These are phyloP conservation scores for Crypturellus undulatus DNA, from an alignment of 2,113 vertebrate genomes.

Conservation along the genomic window DNA sequence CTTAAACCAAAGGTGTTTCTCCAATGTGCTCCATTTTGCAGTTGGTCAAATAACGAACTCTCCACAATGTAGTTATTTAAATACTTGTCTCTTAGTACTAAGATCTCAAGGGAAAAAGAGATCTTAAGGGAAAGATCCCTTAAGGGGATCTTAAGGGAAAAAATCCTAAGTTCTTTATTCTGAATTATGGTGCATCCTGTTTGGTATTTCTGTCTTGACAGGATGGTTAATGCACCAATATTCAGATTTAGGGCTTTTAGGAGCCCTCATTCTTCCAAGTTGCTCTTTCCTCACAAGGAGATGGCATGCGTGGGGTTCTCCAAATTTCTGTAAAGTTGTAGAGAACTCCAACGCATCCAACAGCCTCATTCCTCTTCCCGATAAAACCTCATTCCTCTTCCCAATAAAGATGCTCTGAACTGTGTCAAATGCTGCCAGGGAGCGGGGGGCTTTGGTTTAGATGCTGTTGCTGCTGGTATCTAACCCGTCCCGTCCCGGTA, in stretches of 20 bases:
- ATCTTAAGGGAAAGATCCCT: no score
- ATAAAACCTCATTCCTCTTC: not conserved
- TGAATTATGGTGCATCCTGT: not conserved
- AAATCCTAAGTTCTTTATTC: not conserved
- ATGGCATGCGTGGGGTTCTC: not conserved
- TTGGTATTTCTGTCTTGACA: not conserved
- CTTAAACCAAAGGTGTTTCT: not conserved
- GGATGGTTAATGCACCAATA: accelerated
- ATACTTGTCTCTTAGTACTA: no score
- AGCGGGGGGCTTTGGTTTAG: not conserved
- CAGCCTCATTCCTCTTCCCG: not conserved
- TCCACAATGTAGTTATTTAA: not conserved
- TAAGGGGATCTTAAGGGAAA: no score
- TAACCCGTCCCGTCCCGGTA: not conserved
- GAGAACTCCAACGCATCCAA: not conserved
- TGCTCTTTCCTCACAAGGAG: accelerated
- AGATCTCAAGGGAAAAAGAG: no score
- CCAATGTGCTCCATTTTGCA: not conserved
- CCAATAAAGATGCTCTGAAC: not conserved
- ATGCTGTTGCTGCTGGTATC: no score
- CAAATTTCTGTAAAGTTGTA: not conserved
- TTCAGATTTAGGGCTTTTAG: not conserved
- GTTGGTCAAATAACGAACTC: no score
- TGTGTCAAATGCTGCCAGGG: not conserved
- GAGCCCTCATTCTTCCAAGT: not conserved